Base-by-base conservation (phyloP, 2,113 vertebrate genomes). In the Tringa solitaria region DNA sequence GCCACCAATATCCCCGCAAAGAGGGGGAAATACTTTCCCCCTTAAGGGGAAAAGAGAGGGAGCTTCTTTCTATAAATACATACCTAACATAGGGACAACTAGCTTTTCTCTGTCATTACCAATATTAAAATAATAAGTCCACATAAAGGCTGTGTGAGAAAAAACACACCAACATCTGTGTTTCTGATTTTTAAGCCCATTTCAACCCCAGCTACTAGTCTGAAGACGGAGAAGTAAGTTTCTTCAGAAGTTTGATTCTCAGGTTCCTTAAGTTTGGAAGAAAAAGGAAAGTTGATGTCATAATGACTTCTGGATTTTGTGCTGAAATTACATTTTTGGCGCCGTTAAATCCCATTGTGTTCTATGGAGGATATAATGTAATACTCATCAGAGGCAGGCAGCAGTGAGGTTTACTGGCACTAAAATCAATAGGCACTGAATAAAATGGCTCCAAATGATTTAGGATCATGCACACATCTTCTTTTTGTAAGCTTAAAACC, bases 301-400 rank as follows among this genome's bases (percentile, higher is more conserved):
- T 95, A 96, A 95, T 83, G 94, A 95, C 73, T 96, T 93, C 75
- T 97, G 93, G 57, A 96, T 94, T 97, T 97, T 94, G 79, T 96
- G 96, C 95, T 97, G 95, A 97, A 97, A 97, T 98, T 95, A 97
- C 85, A 81, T 96, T 97, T 98, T 97, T 97, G 97, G 90, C 76
- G 64, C 95, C 63, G 19, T 89, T 95, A 93, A 97, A 96, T 97
- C 93, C 91, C 96, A 87, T 94, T 92, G 84, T 93, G 95, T 82
- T 72, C 95, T 95, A 39, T 80, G 46, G 90, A 94, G 93, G 92
- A 89, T 96, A 96, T 93, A 97, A 97, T 95, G 92, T 90, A 96
- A 97, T 96, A 90, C 89, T 94, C 96, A 96, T 96, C 86, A 92
- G 94, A 96, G 70, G 83, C 95, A 96, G 82, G 95, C 93, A 97